Evolutionary conservation across 2,113 vertebrate species (phyloP).

Genomic region (Verasper variegatus): DNA sequence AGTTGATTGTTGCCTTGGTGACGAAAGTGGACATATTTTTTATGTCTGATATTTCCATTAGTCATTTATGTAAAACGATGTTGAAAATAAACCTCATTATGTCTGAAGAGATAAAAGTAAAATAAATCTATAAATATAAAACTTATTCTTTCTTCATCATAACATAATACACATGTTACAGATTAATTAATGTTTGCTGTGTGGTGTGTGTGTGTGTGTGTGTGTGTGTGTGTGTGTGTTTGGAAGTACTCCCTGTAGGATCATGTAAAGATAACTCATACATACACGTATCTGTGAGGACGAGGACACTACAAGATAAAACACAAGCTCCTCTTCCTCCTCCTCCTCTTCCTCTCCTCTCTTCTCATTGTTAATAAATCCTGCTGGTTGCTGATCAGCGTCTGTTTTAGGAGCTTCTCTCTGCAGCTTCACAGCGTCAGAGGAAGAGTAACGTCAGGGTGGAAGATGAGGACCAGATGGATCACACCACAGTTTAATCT

Average conservation of each 20-base stretch:
- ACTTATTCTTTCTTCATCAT: not conserved
- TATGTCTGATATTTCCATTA: too few relatives aligned
- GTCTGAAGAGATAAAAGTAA: too few relatives aligned
- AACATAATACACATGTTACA: not conserved
- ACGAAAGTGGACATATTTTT: too few relatives aligned
- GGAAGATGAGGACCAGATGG: too few relatives aligned
- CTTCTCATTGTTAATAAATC: too few relatives aligned
- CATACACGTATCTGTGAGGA: not conserved
- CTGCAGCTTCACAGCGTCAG: too few relatives aligned
- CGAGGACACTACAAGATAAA: not conserved
- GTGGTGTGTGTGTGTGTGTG: not conserved
- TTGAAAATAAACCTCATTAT: not conserved
- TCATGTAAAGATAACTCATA: slow-evolving; percentile 7
- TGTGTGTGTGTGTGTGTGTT: not conserved
- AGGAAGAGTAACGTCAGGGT: too few relatives aligned
- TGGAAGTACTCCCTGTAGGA: not conserved
- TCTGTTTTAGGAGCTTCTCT: too few relatives aligned
- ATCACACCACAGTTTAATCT: too few relatives aligned
- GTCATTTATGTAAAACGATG: too few relatives aligned
- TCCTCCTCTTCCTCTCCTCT: not conserved
- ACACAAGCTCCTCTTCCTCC: not conserved
- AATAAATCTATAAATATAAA: not conserved
- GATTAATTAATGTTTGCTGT: slow-evolving; percentile 4
- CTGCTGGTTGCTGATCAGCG: too few relatives aligned
- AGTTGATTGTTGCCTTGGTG: too few relatives aligned